Percentiles rank a stretch among this genome's conserved stretches.
These are phyloP conservation scores for Thalassarche chlororhynchos DNA, from an alignment of 2,113 vertebrate genomes.

Conservation along the genomic window DNA sequence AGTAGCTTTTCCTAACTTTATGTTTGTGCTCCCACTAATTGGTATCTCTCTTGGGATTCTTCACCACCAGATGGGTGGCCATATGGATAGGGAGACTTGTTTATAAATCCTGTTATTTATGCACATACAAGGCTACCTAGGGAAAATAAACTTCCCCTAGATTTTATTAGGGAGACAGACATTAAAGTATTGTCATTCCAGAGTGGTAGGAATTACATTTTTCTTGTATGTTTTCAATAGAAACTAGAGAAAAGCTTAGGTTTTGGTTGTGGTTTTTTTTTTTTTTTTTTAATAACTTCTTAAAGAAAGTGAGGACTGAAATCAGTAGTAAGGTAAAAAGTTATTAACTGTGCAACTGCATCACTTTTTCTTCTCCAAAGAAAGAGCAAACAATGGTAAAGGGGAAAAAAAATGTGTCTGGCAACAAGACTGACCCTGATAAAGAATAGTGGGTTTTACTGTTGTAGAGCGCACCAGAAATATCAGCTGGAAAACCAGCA, in stretches of 20 bases:
- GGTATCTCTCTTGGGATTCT: slow-evolving; percentile 26
- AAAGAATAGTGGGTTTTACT: background rate
- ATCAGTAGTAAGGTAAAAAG: background rate
- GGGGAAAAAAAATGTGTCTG: background rate
- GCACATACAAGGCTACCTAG: background rate
- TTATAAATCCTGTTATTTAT: slow-evolving; percentile 49
- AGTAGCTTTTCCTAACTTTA: background rate
- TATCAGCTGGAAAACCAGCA: background rate
- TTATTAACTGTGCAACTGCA: background rate
- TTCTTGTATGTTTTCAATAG: background rate
- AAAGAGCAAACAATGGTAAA: background rate
- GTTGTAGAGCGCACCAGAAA: background rate
- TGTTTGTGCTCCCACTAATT: slow-evolving; percentile 18
- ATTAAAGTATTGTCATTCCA: background rate
- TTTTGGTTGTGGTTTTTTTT: background rate
- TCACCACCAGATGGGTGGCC: slow-evolving; percentile 47
- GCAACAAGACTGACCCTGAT: background rate
- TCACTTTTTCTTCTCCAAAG: background rate
- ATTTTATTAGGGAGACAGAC: background rate
- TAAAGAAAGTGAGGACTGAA: background rate
- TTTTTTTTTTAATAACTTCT: background rate
- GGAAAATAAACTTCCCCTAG: slow-evolving; percentile 7
- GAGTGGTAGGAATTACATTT: background rate
- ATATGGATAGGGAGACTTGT: slow-evolving; percentile 52
- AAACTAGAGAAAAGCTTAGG: background rate